Evolutionary conservation across 2,797 vertebrate genomes (phyloP), one percentile per base, ranked within the genome.

Genomic region (Gambelia wislizenii): DNA sequence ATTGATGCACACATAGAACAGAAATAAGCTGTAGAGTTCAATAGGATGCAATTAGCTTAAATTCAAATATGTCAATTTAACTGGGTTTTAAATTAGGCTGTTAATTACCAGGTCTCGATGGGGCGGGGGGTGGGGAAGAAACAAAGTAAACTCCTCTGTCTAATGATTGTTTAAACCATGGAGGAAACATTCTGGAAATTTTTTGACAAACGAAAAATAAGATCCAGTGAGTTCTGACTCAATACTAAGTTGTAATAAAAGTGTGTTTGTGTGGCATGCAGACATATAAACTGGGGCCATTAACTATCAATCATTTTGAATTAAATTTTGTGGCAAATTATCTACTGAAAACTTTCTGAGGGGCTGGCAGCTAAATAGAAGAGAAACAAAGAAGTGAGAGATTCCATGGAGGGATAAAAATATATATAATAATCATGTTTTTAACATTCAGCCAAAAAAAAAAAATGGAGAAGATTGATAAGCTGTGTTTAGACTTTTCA

Each of bases 271-370:
- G 7, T 77, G 33, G 13, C 30, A 33, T 9, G 18, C 54, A 47
- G 10, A 36, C 2, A 6, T 12, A 42, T 30, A 8, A 77, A 93
- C 91, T 42, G 42, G 85, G 94, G 75, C 91, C 92, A 90, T 90
- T 61, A 87, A 4, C 6, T 22, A 90, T 89, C 75, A 72, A 56
- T 61, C 92, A 61, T 54, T n/a, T 67, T 82, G 14, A 79, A 69
- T 90, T 86, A 91, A 67, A 75, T 89, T 61, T 10, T 20, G 20
- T 8, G 70, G 12, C 54, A 36, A 44, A 1, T 33, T 54, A 20
- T 18, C 10, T 42, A 54, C 30, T 16, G 61, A 13, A 44, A 79
- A 54, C 20, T 27, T 82, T 56, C 20, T 20, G 7, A 49, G 79
- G 67, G 30, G 42, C n/a, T 84, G 82, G 52, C 47, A 89, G 74